Conservation (phyloP, 2,113 vertebrate species). For the Siniperca knerii region DNA sequence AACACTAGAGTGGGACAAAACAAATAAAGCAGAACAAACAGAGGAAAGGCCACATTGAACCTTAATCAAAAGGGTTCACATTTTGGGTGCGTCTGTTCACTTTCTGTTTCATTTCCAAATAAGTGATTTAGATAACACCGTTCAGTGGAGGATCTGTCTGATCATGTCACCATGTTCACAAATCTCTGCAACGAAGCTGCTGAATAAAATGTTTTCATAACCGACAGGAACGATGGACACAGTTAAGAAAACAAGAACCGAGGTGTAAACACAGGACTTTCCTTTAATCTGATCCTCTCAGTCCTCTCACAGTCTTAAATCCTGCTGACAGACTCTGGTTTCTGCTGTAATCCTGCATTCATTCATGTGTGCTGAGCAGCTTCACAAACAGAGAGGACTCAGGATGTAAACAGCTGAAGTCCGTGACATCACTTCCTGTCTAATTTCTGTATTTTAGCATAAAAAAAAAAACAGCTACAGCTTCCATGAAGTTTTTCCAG, state of each 20-base stretch:
- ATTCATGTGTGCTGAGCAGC: conserved; percentile 4
- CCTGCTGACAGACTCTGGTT: neutral
- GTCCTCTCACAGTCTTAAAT: conserved; percentile 22
- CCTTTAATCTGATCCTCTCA: conserved; percentile 25
- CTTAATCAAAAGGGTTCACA: neutral
- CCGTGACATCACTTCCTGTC: conserved; percentile 1
- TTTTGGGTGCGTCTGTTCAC: neutral
- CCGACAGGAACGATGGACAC: neutral
- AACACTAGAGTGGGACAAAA: no score
- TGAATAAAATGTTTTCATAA: neutral
- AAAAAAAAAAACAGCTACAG: no score
- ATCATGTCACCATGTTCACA: neutral
- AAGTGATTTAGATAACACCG: neutral
- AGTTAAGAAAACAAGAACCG: neutral
- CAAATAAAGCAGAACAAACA: no score
- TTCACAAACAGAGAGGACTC: conserved; percentile 5
- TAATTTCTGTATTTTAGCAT: neutral
- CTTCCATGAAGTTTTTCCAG: neutral
- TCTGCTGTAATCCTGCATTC: neutral
- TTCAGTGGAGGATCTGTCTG: neutral
- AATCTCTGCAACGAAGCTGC: neutral
- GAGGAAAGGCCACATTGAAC: neutral
- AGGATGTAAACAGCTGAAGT: neutral
- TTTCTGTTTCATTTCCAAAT: conserved; percentile 40
- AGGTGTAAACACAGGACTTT: neutral